Percentiles rank a stretch among this genome's conserved stretches.
Conservation (phyloP, 1,140 invertebrate genomes). For the Drosophila sp. region DNA sequence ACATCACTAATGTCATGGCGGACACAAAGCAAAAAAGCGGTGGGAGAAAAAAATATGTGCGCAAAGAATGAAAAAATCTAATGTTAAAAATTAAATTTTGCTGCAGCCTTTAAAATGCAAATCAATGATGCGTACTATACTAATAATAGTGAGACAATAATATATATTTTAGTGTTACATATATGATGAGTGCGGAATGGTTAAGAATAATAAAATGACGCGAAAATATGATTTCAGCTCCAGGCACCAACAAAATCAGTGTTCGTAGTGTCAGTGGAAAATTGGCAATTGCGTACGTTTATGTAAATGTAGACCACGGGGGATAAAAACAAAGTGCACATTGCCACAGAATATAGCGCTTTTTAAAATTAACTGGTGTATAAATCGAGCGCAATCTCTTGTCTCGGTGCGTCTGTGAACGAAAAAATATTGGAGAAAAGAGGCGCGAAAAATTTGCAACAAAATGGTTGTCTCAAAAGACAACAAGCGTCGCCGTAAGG, state of each 20-base stretch:
- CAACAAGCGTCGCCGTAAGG: slow-evolving; percentile 82
- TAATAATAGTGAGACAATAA: slow-evolving; percentile 65
- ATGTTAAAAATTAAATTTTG: slow-evolving; percentile 66
- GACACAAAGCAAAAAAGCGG: slow-evolving; percentile 76
- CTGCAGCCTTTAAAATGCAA: slow-evolving; percentile 61
- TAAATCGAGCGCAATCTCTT: slow-evolving; percentile 15
- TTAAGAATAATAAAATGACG: slow-evolving; percentile 61
- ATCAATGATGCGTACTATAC: slow-evolving; percentile 37
- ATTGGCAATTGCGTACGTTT: slow-evolving; percentile 57
- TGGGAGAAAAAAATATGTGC: slow-evolving; percentile 80
- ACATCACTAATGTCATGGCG: slow-evolving; percentile 56
- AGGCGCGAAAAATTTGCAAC: slow-evolving; percentile 76
- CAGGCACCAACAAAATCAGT: slow-evolving; percentile 71
- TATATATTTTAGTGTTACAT: slow-evolving; percentile 49
- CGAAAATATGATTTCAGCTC: slow-evolving; percentile 75
- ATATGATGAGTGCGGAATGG: slow-evolving; percentile 17
- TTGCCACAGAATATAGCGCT: slow-evolving; percentile 17
- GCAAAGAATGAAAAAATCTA: slow-evolving; percentile 66
- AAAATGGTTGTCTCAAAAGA: slow-evolving; percentile 85
- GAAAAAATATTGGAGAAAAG: slow-evolving; percentile 51
- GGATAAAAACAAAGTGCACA: slow-evolving; percentile 41
- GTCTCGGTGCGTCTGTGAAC: slow-evolving; percentile 33
- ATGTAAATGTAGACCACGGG: slow-evolving; percentile 45
- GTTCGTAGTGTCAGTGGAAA: slow-evolving; percentile 64
- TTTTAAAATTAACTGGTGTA: slow-evolving; percentile 30